phyloP scores from a whole-genome alignment of 2,113 vertebrate genomes.

The Rhinogobius similis region DNA sequence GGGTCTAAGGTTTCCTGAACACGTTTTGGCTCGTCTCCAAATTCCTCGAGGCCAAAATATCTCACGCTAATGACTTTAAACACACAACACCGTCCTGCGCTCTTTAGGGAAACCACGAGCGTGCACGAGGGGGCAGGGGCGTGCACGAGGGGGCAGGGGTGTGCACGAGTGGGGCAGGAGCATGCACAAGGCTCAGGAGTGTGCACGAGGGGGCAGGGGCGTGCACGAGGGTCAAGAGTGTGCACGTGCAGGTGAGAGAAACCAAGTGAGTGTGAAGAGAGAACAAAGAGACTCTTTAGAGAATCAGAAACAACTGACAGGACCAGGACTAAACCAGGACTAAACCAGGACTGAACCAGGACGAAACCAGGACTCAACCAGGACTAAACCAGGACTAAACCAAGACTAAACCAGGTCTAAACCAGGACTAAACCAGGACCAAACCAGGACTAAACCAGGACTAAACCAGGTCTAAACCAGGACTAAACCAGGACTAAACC shows the following conservation, averaged over 20 bases:
- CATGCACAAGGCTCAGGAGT: no score
- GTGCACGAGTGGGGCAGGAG: no score
- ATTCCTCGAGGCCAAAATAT: not conserved
- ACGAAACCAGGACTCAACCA: no score
- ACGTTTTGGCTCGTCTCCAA: not conserved
- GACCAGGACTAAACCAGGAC: no score
- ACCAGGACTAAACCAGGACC: no score
- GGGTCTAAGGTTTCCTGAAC: not conserved
- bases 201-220: not conserved
- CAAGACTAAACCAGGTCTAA: no score
- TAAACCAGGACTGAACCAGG: no score
- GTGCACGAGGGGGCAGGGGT: no score
- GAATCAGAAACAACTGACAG: not conserved
- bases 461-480: no score
- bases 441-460: no score
- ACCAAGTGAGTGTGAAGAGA: not conserved
- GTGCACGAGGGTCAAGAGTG: no score
- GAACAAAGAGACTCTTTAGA: not conserved
- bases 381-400: not conserved
- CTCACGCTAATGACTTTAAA: not conserved
- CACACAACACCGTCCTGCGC: not conserved
- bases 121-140: not conserved
- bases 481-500: no score
- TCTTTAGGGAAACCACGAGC: not conserved
- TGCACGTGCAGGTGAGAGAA: not conserved